Conservation (phyloP, 2,113 vertebrate species). For the Naja naja region DNA sequence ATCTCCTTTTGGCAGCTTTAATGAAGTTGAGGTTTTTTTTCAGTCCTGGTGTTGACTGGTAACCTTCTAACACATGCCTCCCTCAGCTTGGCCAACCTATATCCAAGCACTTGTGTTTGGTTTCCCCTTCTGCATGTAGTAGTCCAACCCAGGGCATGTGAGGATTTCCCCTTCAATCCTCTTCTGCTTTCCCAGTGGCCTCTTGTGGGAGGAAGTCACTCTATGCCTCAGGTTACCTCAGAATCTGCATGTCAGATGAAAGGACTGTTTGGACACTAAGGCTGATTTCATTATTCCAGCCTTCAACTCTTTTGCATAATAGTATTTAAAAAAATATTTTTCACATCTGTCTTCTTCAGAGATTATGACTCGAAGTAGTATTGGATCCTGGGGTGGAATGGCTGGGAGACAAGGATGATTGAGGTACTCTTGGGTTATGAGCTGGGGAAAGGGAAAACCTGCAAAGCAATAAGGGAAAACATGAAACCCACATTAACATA, state of each 20-base stretch:
- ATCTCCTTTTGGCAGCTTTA: background rate
- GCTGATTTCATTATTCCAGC: background rate
- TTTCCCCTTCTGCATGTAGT: background rate
- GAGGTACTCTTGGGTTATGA: background rate
- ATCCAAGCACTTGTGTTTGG: background rate
- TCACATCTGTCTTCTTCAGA: background rate
- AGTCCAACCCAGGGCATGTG: background rate
- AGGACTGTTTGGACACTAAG: background rate
- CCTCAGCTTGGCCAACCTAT: background rate
- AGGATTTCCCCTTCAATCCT: background rate
- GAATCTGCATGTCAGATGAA: background rate
- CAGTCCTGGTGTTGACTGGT: background rate
- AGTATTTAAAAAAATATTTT: background rate
- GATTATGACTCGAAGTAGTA: background rate
- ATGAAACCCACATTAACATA: background rate
- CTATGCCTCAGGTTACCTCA: background rate
- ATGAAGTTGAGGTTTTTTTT: background rate
- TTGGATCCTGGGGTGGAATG: background rate
- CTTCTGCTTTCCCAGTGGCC: background rate
- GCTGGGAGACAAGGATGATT: background rate
- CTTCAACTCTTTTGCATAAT: background rate
- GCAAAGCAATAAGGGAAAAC: background rate
- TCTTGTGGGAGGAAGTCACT: background rate
- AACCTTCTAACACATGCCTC: background rate
- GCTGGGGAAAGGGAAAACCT: background rate